Evolutionary conservation across 2,113 vertebrate genomes (phyloP), one percentile per base, ranked within the genome.

Genomic region (Cnemophilus loriae): DNA sequence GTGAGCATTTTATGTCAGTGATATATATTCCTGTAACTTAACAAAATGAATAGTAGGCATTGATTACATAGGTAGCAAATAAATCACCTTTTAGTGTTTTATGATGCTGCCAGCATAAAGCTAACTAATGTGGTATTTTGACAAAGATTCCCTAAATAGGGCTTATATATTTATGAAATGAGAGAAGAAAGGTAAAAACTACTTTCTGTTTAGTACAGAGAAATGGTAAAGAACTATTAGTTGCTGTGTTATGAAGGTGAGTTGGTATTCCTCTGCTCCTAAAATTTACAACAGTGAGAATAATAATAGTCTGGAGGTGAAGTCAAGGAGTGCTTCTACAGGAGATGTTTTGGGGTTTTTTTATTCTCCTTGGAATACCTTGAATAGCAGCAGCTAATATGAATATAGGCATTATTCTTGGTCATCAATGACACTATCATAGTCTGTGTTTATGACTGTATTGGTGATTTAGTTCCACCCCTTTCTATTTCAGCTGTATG

Each of bases 401-500:
- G 35, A 65, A 11, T 35, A 39, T 5, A 47, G 49, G 28, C 57
- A 78, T 93, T n/a, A 57, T 59, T 91, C 26, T 52, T 90, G n/a
- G 8, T 90, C 22, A 55, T 70, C 41, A 52, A 0, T 86, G 26
- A 74, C 13, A 11, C 21, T 37, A 6, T 39, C 41, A 16, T 21
- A 49, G 20, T 50, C 56, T 83, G 8, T 68, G 33, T 75, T 87
- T 80, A 15, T 46, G 50, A 52, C 30, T 12, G 7, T 84, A 19
- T 19, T 82, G 65, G 10, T 88, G 56, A 50, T 73, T 78, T 70
- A 77, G 74, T 59, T 65, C 93, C 63, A 65, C 33, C 28, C 6
- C 37, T 85, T 96, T 97, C 91, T 90, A 73, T 96, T 94, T 63
- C 95, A 99, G 99, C 97, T 99, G 99, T 98, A 98, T 99, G 97